Evolutionary conservation across 2,113 vertebrate genomes (phyloP).

Genomic region (Misgurnus anguillicaudatus): DNA sequence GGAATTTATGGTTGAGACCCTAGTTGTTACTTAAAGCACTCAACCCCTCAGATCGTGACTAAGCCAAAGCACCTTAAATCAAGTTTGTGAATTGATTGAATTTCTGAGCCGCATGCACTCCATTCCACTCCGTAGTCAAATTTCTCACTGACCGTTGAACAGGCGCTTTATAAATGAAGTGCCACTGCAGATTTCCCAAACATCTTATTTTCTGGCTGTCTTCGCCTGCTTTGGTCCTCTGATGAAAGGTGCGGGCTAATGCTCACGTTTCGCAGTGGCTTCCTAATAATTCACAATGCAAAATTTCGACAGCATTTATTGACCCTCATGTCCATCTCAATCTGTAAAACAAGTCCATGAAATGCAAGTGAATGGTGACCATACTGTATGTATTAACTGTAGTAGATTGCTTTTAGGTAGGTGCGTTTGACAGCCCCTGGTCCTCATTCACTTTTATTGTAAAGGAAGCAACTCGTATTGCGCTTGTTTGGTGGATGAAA

Average conservation of each 20-base stretch:
- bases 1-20: conserved; percentile 39
- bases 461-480: too few relatives aligned
- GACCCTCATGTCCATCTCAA: too few relatives aligned
- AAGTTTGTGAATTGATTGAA: conserved; percentile 58
- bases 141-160: conserved; percentile 53
- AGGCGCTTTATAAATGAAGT: conserved; percentile 58
- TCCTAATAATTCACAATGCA: background rate
- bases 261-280: conserved; percentile 17
- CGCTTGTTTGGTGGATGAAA: too few relatives aligned
- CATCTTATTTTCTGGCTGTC: conserved; percentile 41
- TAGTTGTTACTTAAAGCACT: conserved; percentile 35
- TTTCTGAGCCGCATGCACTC: conserved; percentile 39
- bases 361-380: too few relatives aligned
- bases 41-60: conserved; percentile 37
- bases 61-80: conserved; percentile 55
- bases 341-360: too few relatives aligned
- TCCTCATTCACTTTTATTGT: too few relatives aligned
- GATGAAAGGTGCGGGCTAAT: conserved; percentile 31
- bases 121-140: conserved; percentile 45
- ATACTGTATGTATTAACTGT: too few relatives aligned
- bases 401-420: too few relatives aligned
- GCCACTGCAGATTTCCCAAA: conserved; percentile 50
- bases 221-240: background rate
- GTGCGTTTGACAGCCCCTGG: too few relatives aligned
- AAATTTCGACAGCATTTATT: too few relatives aligned